Base-by-base conservation (phyloP, 2,888 invertebrate genomes). In the Netelia inedita region DNA sequence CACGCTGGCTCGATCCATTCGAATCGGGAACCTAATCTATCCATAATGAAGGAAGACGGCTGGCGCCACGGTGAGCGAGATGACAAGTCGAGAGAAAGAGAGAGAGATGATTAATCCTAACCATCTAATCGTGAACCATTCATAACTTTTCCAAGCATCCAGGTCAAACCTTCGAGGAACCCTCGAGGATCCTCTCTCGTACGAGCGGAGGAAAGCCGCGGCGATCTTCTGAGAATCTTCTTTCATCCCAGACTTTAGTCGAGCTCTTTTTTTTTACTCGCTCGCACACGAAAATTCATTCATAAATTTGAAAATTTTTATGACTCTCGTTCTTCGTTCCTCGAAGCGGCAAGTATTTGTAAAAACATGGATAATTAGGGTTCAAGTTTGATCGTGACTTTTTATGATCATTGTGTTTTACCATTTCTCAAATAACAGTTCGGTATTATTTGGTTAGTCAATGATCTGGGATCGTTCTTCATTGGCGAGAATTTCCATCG, bases 31-130 rank as follows among this genome's bases (percentile, higher is more conserved):
- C 87, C 90, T 90, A 90, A 92, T 91, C 89, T 90, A 72, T 88
- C 89, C 88, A 89, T 91, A 90, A 91, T 91, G 91, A 89, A 89
- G 87, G 89, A 90, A 87, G 89, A 88, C 88, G 85, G 78, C 88
- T 46, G 91, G 91, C 92, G 91, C 90, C 91, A 89, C 87, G 76
- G 81, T 79, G 89, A 87, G 86, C 72, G 43, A 75, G 63, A 66
- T 19, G n/a, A 21, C 41, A 16, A 65, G 55, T 46, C 59, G 19
- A 35, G 65, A 10, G 21, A 73, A 87, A 85, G 86, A 55, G 55
- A 55, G 55, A 55, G 53, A 53, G n/a, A 55, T 55, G 19, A 57
- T 19, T 8, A 14, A 46, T 46, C 14, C 86, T 86, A 86, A 86
- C 79, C 88, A 85, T 85, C 88, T 89, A 88, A 90, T 89, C 88